phyloP scores from a whole-genome alignment of 2,888 invertebrate species.

The Xestia xanthographa region DNA sequence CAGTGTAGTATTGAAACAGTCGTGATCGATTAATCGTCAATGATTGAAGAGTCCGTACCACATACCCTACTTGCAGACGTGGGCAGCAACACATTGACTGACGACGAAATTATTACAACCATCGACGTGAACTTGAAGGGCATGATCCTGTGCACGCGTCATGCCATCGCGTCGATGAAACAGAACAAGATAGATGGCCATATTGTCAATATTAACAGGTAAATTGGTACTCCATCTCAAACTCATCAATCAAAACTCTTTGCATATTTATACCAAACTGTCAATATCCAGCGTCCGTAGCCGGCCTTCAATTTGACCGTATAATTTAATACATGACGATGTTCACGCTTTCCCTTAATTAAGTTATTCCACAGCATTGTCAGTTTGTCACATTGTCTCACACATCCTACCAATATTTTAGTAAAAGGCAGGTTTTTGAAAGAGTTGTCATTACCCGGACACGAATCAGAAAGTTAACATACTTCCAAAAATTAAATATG shows the following conservation, averaged over 20 bases:
- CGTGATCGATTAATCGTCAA: not conserved
- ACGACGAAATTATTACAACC: constrained; percentile 70
- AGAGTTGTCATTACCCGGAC: not conserved
- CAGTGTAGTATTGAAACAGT: not conserved
- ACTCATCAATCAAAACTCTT: not conserved
- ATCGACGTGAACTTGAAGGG: constrained; percentile 87
- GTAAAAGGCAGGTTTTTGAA: not conserved
- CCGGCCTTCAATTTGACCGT: not conserved
- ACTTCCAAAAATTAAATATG: not conserved
- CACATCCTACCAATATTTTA: not conserved
- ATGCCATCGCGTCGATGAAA: constrained; percentile 87
- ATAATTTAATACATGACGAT: not conserved
- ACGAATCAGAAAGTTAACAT: not conserved
- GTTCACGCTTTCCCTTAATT: not conserved
- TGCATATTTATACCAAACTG: not conserved
- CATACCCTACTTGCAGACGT: constrained; percentile 29
- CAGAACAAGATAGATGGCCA: constrained; percentile 78
- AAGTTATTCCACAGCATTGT: not conserved
- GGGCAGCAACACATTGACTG: constrained; percentile 65
- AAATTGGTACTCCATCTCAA: not conserved
- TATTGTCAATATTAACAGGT: constrained; percentile 43
- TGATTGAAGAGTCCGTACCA: not conserved
- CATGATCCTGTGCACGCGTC: constrained; percentile 83
- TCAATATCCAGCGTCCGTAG: not conserved
- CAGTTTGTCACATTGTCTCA: no score